Conservation (phyloP, 2,113 vertebrate species). For the Etheostoma cragini region DNA sequence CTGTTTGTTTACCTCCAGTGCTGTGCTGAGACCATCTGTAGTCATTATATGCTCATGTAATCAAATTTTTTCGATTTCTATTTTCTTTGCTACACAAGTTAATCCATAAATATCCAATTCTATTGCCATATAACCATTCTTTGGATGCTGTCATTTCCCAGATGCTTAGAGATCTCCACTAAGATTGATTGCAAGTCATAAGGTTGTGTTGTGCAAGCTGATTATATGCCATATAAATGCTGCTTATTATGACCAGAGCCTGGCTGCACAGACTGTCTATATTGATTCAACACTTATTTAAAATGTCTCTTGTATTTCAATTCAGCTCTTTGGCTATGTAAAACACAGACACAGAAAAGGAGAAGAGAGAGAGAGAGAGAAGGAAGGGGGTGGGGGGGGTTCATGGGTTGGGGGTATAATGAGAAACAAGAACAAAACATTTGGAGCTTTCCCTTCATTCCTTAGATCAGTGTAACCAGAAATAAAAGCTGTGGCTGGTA, state of each 20-base stretch:
- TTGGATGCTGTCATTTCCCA: constrained; percentile 9
- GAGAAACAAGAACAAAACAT: constrained; percentile 63
- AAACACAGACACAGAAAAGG: constrained; percentile 36
- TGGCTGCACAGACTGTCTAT: constrained; percentile 14
- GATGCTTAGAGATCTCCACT: constrained; percentile 5
- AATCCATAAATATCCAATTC: constrained; percentile 1
- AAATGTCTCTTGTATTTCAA: constrained; percentile 45
- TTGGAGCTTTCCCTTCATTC: constrained; percentile 74
- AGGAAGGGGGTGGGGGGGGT: not conserved
- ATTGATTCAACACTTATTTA: constrained; percentile 65
- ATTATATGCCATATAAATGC: constrained; percentile 47
- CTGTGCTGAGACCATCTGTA: constrained; percentile 38
- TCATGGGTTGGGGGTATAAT: constrained; percentile 16
- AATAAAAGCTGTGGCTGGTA: constrained; percentile 74
- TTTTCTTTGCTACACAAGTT: not conserved
- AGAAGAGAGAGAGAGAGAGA: not conserved
- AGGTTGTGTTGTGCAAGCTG: constrained; percentile 16
- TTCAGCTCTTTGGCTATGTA: constrained; percentile 41
- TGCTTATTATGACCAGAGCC: constrained; percentile 43
- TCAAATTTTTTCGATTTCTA: constrained; percentile 2
- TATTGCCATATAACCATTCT: constrained; percentile 4
- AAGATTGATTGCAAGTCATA: constrained; percentile 29
- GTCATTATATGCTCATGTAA: not conserved
- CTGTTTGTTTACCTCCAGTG: constrained; percentile 64
- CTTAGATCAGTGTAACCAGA: constrained; percentile 68